Conservation (phyloP, 2,797 vertebrate species). For the Naso thynnoides region DNA sequence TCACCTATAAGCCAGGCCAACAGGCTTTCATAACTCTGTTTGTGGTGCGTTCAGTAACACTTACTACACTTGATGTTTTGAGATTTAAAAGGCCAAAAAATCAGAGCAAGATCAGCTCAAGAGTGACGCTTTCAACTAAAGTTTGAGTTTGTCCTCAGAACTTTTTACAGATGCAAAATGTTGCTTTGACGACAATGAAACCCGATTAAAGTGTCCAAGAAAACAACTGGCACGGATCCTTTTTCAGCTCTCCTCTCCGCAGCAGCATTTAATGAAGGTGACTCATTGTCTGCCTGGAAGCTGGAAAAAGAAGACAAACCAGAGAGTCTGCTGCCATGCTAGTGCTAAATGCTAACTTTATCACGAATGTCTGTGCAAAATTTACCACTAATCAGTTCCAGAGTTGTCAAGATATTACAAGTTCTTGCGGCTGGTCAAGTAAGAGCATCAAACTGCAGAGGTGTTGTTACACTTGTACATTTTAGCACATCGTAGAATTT, state of each 20-base stretch:
- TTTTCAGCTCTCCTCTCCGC: background rate
- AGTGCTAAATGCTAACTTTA: background rate
- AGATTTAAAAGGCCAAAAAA: background rate
- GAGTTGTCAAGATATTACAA: too few species aligned
- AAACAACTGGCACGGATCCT: background rate
- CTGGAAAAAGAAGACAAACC: background rate
- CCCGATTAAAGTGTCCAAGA: background rate
- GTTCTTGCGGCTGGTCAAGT: too few species aligned
- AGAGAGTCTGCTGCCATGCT: background rate
- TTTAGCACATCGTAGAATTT: too few species aligned
- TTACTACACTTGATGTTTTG: background rate
- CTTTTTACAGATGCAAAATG: slow-evolving; percentile 24
- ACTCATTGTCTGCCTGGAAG: too few species aligned
- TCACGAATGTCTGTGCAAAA: too few species aligned
- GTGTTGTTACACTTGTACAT: too few species aligned
- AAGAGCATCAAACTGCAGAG: too few species aligned
- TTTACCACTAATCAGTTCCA: too few species aligned
- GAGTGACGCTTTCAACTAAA: background rate
- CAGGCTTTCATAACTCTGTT: too few species aligned
- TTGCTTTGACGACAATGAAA: background rate
- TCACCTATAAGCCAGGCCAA: too few species aligned
- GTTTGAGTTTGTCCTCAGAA: background rate
- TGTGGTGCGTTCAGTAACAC: background rate
- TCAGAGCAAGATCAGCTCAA: background rate
- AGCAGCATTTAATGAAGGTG: background rate